Conservation (phyloP, 2,113 vertebrate genomes). For the Bettongia penicillata region DNA sequence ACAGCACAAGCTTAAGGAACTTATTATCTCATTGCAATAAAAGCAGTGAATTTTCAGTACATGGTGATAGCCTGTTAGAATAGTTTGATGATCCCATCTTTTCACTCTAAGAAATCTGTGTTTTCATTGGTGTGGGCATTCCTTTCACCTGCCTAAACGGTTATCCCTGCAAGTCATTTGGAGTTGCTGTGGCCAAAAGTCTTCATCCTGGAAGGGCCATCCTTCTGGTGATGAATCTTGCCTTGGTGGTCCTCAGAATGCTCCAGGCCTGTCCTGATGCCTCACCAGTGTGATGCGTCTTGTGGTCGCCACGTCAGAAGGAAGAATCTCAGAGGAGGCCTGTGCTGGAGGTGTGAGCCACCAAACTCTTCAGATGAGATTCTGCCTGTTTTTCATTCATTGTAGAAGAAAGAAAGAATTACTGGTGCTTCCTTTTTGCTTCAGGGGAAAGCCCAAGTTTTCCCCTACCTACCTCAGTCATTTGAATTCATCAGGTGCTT, state of each 20-base stretch:
- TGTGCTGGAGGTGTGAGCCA: not conserved
- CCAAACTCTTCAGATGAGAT: not conserved
- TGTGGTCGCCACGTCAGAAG: not conserved
- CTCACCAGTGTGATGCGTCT: not conserved
- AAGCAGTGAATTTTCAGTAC: not conserved
- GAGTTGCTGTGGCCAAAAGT: not conserved
- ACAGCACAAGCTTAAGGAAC: not conserved
- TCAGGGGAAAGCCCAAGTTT: not conserved
- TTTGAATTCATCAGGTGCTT: not conserved
- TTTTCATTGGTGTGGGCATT: not conserved
- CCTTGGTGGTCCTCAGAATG: not conserved
- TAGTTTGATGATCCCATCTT: not conserved
- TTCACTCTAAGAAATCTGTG: not conserved
- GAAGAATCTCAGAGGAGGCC: not conserved
- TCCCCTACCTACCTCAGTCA: not conserved
- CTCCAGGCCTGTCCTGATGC: not conserved
- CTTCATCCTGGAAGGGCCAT: not conserved
- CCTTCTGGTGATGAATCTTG: not conserved
- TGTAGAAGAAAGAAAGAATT: not conserved
- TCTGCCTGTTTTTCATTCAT: not conserved
- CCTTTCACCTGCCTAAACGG: not conserved
- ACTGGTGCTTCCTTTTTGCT: not conserved
- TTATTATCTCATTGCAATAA: not conserved
- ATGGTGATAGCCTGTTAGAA: not conserved
- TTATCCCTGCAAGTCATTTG: not conserved